Evolutionary conservation across 2,888 invertebrate genomes (phyloP).

Genomic region (Temnothorax rugatulus): DNA sequence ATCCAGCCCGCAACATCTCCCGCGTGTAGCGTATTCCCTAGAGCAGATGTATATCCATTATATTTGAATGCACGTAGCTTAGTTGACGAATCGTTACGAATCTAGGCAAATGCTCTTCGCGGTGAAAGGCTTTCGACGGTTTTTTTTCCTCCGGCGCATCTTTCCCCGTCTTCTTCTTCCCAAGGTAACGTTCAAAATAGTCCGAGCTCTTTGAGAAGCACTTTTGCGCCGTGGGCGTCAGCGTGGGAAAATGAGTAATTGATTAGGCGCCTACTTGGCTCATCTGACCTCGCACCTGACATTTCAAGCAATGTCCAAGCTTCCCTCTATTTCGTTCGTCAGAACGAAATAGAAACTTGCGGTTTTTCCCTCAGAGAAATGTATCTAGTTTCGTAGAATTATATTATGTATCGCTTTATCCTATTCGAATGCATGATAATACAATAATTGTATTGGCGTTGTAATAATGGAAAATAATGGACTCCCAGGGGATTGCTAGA

Average conservation of each 20-base stretch:
- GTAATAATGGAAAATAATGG: slow-evolving; percentile 12
- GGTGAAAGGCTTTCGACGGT: slow-evolving; percentile 1
- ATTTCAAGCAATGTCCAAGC: slow-evolving; percentile 45
- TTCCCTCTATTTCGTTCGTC: background rate
- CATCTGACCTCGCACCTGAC: slow-evolving; percentile 59
- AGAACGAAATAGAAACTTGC: background rate
- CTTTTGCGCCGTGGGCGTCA: slow-evolving; percentile 20
- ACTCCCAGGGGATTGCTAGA: slow-evolving; percentile 58
- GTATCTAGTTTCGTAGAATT: background rate
- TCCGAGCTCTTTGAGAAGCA: slow-evolving; percentile 30
- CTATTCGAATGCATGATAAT: background rate
- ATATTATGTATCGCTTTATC: background rate
- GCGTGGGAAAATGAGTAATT: slow-evolving; percentile 67
- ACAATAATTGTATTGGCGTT: background rate
- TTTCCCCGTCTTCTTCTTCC: background rate
- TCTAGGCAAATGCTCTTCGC: background rate
- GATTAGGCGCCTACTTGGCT: slow-evolving; percentile 61
- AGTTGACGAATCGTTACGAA: slow-evolving; percentile 7
- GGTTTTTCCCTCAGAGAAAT: background rate
- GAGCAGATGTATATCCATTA: background rate
- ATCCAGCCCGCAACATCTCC: background rate
- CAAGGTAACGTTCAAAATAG: slow-evolving; percentile 17
- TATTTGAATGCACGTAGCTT: background rate
- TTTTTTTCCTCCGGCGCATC: background rate
- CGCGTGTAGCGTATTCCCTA: background rate